A percentile compares a stretch with the other conserved stretches of the same genome.
phyloP scores from a whole-genome alignment of 2,797 vertebrate genomes.

The Natrix natrix region DNA sequence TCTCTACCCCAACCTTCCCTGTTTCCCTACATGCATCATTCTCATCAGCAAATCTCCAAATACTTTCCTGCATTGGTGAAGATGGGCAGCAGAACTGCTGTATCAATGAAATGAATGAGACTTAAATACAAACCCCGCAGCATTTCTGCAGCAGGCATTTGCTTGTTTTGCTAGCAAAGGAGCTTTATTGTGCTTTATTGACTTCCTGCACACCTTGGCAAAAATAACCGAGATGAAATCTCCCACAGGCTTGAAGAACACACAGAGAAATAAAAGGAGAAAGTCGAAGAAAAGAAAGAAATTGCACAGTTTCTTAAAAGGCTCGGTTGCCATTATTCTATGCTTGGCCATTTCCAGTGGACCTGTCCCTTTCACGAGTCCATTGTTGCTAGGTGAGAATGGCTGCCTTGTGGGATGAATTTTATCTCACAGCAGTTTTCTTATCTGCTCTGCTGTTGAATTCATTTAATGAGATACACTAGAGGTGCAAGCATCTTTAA shows the following conservation, averaged over 20 bases:
- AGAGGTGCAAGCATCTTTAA: constrained; percentile 3
- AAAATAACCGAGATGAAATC: neutral
- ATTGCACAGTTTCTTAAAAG: constrained; percentile 10
- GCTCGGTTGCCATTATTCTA: neutral
- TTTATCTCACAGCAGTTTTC: constrained; percentile 32
- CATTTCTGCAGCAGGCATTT: constrained; percentile 32
- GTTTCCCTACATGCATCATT: constrained; percentile 5
- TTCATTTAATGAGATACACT: constrained; percentile 41
- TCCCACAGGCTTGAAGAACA: constrained; percentile 12
- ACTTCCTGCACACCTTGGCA: neutral
- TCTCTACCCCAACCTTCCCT: constrained; percentile 3
- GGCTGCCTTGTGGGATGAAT: neutral
- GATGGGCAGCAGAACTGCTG: constrained; percentile 33
- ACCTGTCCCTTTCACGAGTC: constrained; percentile 37
- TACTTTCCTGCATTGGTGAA: constrained; percentile 22
- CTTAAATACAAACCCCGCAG: constrained; percentile 45
- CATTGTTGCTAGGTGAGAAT: constrained; percentile 33
- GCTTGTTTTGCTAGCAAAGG: neutral
- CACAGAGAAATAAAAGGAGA: neutral
- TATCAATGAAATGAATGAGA: constrained; percentile 44
- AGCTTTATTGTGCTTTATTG: neutral
- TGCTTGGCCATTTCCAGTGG: constrained; percentile 33
- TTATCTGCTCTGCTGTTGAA: constrained; percentile 17
- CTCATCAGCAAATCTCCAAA: constrained; percentile 50
- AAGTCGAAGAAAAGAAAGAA: constrained; percentile 24